phyloP scores from a whole-genome alignment of 2,888 invertebrate species.

The Seladonia tumulorum region DNA sequence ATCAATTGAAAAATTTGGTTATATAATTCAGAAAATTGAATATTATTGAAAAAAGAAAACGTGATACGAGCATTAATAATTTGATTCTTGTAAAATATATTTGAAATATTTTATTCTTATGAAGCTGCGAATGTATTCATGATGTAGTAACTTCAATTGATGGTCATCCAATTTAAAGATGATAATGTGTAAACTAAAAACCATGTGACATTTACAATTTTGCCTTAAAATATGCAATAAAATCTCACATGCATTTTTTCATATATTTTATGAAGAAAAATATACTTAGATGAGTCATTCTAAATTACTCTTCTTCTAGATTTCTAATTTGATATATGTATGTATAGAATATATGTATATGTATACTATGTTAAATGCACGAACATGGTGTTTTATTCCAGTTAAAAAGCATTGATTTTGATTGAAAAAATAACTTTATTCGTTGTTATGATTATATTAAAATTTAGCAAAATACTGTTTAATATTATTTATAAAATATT shows the following conservation, averaged over 20 bases:
- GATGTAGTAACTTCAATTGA: constrained; percentile 8
- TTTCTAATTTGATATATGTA: constrained; percentile 38
- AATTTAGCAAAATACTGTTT: constrained; percentile 56
- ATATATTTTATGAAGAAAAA: constrained; percentile 40
- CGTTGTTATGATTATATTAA: constrained; percentile 73
- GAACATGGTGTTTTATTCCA: constrained; percentile 32
- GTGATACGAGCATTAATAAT: constrained; percentile 17
- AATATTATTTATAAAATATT: constrained; percentile 29
- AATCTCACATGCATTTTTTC: constrained; percentile 35
- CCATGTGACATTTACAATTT: constrained; percentile 30
- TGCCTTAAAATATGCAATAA: constrained; percentile 33
- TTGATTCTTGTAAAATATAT: constrained; percentile 14
- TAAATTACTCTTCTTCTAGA: constrained; percentile 31
- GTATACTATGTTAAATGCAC: constrained; percentile 29
- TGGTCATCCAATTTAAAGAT: constrained; percentile 18
- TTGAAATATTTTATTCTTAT: constrained; percentile 33
- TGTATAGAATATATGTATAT: not conserved
- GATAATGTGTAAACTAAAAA: constrained; percentile 10
- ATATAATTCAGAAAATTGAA: constrained; percentile 27
- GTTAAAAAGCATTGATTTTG: constrained; percentile 32
- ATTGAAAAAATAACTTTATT: constrained; percentile 65
- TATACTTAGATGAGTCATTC: constrained; percentile 19
- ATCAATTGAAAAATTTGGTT: constrained; percentile 33
- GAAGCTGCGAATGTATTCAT: constrained; percentile 19
- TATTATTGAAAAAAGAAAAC: constrained; percentile 26